Percentiles rank a stretch among this genome's conserved stretches.
These are phyloP conservation scores for Actias luna DNA, from an alignment of 2,888 invertebrate genomes.

Conservation along the genomic window DNA sequence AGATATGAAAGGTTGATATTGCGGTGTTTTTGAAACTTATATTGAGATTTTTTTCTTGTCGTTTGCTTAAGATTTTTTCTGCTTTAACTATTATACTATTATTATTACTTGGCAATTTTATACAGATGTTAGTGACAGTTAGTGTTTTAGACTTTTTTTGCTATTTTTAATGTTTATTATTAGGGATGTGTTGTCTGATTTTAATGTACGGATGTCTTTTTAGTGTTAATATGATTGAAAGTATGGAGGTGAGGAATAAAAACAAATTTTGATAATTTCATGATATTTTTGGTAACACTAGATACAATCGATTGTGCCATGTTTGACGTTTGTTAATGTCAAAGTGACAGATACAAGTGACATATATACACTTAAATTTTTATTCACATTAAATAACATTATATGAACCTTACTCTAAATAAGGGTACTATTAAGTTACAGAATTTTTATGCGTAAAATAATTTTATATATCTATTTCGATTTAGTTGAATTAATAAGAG, in stretches of 20 bases:
- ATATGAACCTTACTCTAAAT: no score
- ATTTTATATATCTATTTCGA: background rate
- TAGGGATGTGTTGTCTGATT: constrained; percentile 12
- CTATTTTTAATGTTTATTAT: constrained; percentile 35
- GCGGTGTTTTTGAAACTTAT: constrained; percentile 49
- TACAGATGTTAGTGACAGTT: constrained; percentile 49
- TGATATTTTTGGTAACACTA: background rate
- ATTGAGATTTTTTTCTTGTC: constrained; percentile 48
- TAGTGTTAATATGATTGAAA: background rate
- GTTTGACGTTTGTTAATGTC: constrained; percentile 4
- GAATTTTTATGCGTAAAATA: background rate
- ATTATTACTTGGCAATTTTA: constrained; percentile 63
- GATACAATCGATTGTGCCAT: background rate
- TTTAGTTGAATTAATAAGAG: constrained; percentile 16
- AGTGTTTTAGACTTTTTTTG: constrained; percentile 46
- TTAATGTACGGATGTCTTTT: background rate
- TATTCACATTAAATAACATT: no score
- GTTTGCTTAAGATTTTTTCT: constrained; percentile 61
- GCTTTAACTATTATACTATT: constrained; percentile 60
- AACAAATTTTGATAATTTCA: background rate
- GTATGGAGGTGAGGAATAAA: background rate
- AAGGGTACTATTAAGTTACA: no score
- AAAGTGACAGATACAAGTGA: constrained; percentile 7
- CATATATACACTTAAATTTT: background rate
- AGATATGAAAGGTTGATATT: constrained; percentile 30